Evolutionary conservation across 2,797 vertebrate genomes (phyloP).

Genomic region (Melanotaenia trifasciata): DNA sequence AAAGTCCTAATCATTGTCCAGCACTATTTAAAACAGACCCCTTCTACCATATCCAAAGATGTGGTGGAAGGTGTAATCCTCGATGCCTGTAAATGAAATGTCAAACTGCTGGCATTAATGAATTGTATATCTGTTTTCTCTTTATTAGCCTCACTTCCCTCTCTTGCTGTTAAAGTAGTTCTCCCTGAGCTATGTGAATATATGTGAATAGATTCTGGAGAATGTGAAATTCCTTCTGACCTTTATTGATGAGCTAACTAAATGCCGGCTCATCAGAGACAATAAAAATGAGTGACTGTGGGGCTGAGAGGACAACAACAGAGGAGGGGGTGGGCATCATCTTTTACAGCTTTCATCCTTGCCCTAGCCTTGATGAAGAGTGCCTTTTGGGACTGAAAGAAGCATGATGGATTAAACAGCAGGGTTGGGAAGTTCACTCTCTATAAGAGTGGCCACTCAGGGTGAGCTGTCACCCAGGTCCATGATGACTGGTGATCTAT

Average conservation of each 20-base stretch:
- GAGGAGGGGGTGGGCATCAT: constrained; percentile 43
- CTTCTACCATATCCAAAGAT: neutral
- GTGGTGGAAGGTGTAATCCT: neutral
- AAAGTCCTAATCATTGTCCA: too few relatives aligned
- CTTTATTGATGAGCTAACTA: constrained; percentile 76
- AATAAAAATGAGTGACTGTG: constrained; percentile 71
- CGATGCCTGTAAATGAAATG: neutral
- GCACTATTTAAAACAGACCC: neutral
- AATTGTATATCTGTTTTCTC: neutral
- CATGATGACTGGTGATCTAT: constrained; percentile 78
- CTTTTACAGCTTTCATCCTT: constrained; percentile 71
- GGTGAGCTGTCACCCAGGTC: constrained; percentile 76
- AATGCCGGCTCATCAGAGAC: constrained; percentile 69
- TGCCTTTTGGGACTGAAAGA: constrained; percentile 57
- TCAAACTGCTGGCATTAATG: constrained; percentile 10
- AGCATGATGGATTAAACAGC: constrained; percentile 70
- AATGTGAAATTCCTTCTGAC: constrained; percentile 53
- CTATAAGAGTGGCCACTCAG: constrained; percentile 60
- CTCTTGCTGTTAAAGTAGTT: constrained; percentile 14
- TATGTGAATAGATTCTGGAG: constrained; percentile 11
- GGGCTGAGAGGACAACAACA: constrained; percentile 22
- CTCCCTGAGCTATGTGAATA: neutral
- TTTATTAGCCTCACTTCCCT: neutral
- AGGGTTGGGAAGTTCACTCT: constrained; percentile 39
- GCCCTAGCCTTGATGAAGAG: constrained; percentile 67